Evolutionary conservation across 2,888 invertebrate species (phyloP), one percentile per base, ranked within the genome.

Genomic region (Prionchulus punctatus): DNA sequence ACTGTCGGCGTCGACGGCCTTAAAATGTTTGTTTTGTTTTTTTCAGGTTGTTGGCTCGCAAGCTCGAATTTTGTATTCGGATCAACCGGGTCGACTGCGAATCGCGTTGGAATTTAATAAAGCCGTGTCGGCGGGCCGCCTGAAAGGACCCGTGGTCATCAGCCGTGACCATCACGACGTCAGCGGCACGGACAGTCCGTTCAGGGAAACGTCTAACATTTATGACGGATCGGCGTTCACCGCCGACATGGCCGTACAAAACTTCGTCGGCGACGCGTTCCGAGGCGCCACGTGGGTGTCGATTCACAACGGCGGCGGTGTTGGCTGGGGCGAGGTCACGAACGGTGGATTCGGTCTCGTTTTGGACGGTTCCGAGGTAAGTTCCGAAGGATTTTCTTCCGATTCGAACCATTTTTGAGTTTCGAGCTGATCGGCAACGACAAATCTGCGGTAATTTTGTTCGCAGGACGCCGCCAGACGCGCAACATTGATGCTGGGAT

Each of bases 101-200:
- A 70, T 80, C 53, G 79, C 80, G 1, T 61, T 70, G 27, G 77
- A 76, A 7, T 79, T 80, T 67, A 80, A 80, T 64, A 66, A 74
- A 53, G 77, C 79, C 53, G 70, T 79, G 2, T 63, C 68, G 25
- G 66, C 68, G 21, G 74, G 75, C n/a, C 49, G 30, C 21, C 54
- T 64, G 2, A 60, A 77, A 75, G 78, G 72, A 1, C 77, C 79
- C 3, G 73, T 80, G n/a, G 77, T 80, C 1, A 69, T 80, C 28
- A 78, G 78, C 59, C 66, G 80, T 12, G 80, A 80, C 67, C 80
- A 80, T 64, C 80, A 81, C 67, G 80, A 80, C 65, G 80, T 81
- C 27, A 78, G 78, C 59, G 80, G 80, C 21, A 78, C 79, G 1
- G 80, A 81, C 68, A 78, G 78, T 61, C 80, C 80, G 1, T 80